Conservation (phyloP, 2,113 vertebrate species). For the Rissa tridactyla region DNA sequence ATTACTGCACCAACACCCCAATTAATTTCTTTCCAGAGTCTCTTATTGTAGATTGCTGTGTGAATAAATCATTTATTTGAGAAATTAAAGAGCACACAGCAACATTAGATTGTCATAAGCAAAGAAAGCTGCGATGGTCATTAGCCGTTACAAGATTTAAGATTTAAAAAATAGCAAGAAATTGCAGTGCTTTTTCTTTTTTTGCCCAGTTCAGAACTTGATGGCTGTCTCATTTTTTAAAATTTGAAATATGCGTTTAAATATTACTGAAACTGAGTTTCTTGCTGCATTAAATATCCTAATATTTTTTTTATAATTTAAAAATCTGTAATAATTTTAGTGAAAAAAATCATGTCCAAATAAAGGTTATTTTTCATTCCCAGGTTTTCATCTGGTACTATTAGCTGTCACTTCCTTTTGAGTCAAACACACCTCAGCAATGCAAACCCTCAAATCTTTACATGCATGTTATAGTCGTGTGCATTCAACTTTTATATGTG, state of each 20-base stretch:
- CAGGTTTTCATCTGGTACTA: not conserved
- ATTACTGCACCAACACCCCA: not conserved
- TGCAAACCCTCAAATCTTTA: not conserved
- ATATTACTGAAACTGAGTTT: not conserved
- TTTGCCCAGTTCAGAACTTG: not conserved
- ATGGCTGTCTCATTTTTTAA: rapidly evolving
- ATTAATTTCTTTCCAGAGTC: not conserved
- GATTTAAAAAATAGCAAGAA: not conserved
- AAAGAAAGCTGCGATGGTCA: not conserved
- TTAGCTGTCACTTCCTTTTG: not conserved
- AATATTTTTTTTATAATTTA: not conserved
- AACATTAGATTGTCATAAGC: not conserved
- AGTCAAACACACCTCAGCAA: not conserved
- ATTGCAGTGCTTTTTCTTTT: rapidly evolving
- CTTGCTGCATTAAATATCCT: not conserved
- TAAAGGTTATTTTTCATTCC: not conserved
- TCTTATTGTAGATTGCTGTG: not conserved
- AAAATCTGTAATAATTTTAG: not conserved
- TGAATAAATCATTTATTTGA: not conserved
- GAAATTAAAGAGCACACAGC: not conserved
- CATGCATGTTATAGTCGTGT: no score
- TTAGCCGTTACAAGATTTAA: not conserved
- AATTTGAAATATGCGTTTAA: not conserved
- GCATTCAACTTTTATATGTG: not conserved
- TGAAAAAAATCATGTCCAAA: not conserved